Evolutionary conservation across 2,797 vertebrate genomes (phyloP), one percentile per base, ranked within the genome.

Genomic region (Myiotriccus ornatus): DNA sequence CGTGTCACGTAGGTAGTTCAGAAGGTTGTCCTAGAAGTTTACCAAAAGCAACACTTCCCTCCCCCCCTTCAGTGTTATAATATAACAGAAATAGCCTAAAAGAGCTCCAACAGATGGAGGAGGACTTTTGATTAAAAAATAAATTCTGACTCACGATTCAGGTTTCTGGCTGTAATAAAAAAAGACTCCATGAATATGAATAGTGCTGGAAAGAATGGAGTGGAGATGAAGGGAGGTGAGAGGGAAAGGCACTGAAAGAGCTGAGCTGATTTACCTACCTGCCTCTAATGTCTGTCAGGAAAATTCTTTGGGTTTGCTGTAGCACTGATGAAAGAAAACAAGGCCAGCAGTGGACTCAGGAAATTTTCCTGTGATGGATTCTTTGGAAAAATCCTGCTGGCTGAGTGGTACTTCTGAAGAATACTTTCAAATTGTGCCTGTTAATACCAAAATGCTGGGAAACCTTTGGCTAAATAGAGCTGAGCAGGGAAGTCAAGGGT

Each of bases 81-180:
- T 32, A 41, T 64, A 84, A 64, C 87, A 92, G 89, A 95, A 96
- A 95, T 87, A 93, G 63, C 62, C 86, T 55, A 41, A 67, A 67
- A 92, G 79, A 90, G 47, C 71, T 90, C 79, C 71, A 79, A 76
- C 83, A 93, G 85, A 91, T 83, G 75, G 91, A 95, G 59, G 94
- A 91, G 64, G 65, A 70, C 91, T 95, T 95, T 67, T 93, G 88
- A 93, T 94, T 95, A 94, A 93, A 96, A 93, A 94, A 94, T 81
- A 95, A 91, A 92, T 95, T 88, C 84, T 95, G 95, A 94, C 71
- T 89, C 94, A 93, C 71, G 35, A 84, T 53, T 94, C 63, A 14
- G 78, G 89, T 89, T 93, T 85, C 55, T 87, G 62, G 60, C n/a
- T 64, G 74, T 89, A 89, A 96, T 91, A 89, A 91, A 93, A 92